phyloP scores from a whole-genome alignment of 1,140 invertebrate species.

The Yoshiicerus persimilis region DNA sequence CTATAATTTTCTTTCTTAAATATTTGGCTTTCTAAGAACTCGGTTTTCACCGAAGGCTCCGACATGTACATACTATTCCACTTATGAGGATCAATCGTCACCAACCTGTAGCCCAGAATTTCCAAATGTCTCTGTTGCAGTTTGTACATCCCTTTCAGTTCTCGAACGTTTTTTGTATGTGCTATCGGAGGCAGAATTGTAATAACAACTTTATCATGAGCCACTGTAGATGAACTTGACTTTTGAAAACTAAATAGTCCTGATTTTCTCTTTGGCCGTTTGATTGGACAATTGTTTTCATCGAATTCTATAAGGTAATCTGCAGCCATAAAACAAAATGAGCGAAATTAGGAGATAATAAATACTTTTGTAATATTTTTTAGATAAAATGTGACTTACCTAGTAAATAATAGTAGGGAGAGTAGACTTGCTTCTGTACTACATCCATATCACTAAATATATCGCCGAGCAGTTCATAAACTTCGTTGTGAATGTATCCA shows the following conservation, averaged over 20 bases:
- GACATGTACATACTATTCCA: conserved; percentile 60
- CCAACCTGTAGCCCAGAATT: conserved; percentile 63
- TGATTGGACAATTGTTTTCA: conserved; percentile 38
- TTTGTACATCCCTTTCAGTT: conserved; percentile 49
- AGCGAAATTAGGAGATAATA: neutral
- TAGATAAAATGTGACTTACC: conserved; percentile 44
- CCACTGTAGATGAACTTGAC: neutral
- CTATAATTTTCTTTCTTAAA: conserved; percentile 1
- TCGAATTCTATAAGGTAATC: conserved; percentile 51
- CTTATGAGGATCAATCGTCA: conserved; percentile 57
- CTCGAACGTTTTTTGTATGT: conserved; percentile 39
- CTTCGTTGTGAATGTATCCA: conserved; percentile 43
- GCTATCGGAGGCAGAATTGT: conserved; percentile 26
- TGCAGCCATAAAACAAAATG: neutral
- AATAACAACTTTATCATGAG: conserved; percentile 43
- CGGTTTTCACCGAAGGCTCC: conserved; percentile 53
- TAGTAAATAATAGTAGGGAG: conserved; percentile 52
- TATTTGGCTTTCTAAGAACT: conserved; percentile 55
- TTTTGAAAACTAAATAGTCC: conserved; percentile 52
- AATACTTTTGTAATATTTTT: too few species aligned
- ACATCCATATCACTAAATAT: conserved; percentile 37
- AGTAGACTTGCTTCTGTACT: conserved; percentile 44
- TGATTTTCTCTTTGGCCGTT: conserved; percentile 53
- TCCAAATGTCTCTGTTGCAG: conserved; percentile 60
- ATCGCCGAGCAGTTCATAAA: conserved; percentile 31